A percentile compares a stretch with the other conserved stretches of the same genome.
Evolutionary conservation across 1,140 invertebrate species (phyloP).

Genomic region (Melitaea cinxia): DNA sequence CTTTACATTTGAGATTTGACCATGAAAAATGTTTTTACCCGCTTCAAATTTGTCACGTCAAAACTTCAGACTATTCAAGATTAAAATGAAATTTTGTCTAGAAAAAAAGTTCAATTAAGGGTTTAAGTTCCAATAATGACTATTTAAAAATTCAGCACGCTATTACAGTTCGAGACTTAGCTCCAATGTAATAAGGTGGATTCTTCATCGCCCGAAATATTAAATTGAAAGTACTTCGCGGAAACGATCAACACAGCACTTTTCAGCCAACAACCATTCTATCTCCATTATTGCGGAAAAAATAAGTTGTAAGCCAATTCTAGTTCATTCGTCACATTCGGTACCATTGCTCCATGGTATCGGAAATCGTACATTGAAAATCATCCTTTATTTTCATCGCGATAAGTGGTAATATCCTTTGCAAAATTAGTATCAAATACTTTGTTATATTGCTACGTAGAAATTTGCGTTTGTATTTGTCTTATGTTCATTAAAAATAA

Average conservation of each 20-base stretch:
- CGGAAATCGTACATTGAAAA: slow-evolving; percentile 5
- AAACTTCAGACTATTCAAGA: neutral
- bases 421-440: neutral
- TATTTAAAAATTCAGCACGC: neutral
- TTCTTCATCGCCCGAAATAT: neutral
- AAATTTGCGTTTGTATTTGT: neutral
- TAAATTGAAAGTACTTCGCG: slow-evolving; percentile 25
- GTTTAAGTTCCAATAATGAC: slow-evolving; percentile 9
- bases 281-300: slow-evolving; percentile 35
- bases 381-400: neutral
- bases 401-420: slow-evolving; percentile 11
- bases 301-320: slow-evolving; percentile 32
- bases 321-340: slow-evolving; percentile 40
- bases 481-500: neutral
- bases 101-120: slow-evolving; percentile 9
- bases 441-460: slow-evolving; percentile 1
- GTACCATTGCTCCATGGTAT: slow-evolving; percentile 26
- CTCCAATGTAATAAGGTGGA: neutral
- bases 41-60: neutral
- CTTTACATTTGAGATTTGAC: too few relatives aligned
- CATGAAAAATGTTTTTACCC: too few relatives aligned
- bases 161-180: neutral
- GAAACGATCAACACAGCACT: slow-evolving; percentile 27
- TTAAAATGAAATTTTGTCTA: slow-evolving; percentile 1
- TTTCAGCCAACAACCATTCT: slow-evolving; percentile 27